A percentile compares a stretch with the other conserved stretches of the same genome.
phyloP scores from a whole-genome alignment of 2,113 vertebrate genomes.

The Empidonax traillii region DNA sequence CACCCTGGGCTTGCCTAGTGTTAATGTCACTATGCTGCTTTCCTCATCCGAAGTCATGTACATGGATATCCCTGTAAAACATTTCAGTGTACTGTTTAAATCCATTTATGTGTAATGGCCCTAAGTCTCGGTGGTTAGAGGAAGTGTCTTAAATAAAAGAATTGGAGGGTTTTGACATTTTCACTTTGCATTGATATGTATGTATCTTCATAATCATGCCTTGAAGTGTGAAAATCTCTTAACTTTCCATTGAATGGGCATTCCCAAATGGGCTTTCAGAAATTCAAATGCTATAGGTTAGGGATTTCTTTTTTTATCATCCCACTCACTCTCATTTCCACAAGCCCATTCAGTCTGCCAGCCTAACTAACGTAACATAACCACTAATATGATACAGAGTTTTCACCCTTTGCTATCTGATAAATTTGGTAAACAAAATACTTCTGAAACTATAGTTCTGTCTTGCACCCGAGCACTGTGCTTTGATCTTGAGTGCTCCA shows the following conservation, averaged over 20 bases:
- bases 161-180: neutral
- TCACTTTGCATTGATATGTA: neutral
- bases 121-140: neutral
- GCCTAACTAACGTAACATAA: neutral
- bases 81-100: neutral
- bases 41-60: neutral
- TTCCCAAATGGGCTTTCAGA: conserved; percentile 15
- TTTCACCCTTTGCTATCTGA: neutral
- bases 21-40: neutral
- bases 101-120: neutral
- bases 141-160: neutral
- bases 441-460: neutral
- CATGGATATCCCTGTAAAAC: neutral
- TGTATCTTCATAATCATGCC: neutral
- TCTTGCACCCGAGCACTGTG: neutral
- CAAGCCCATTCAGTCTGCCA: neutral
- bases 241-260: neutral
- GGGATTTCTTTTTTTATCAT: conserved; percentile 3
- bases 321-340: neutral
- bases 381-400: neutral
- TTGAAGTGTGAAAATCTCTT: neutral
- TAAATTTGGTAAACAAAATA: neutral
- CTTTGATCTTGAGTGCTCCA: neutral
- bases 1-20: neutral
- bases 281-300: neutral